Conservation (phyloP, 2,888 invertebrate species). For the Rhorus exstirpatorius region DNA sequence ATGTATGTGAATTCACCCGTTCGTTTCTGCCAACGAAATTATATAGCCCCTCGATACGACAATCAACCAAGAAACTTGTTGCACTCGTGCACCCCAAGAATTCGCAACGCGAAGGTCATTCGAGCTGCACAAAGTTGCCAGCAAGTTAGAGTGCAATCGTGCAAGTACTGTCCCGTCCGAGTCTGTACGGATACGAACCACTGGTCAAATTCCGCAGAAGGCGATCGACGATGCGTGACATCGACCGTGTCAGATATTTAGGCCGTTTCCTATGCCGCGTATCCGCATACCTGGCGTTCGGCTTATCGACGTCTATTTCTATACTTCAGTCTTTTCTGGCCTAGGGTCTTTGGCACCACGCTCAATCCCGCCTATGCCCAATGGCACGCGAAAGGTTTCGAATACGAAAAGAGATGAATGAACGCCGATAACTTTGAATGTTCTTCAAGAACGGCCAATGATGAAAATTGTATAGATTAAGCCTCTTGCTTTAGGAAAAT, state of each 20-base stretch:
- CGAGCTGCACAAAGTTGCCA: constrained; percentile 30
- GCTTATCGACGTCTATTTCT: constrained; percentile 67
- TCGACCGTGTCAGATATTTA: constrained; percentile 75
- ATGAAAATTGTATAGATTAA: background rate
- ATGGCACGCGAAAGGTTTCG: background rate
- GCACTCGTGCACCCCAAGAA: constrained; percentile 59
- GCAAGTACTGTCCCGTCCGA: constrained; percentile 29
- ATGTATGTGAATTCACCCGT: constrained; percentile 12
- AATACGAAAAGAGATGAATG: background rate
- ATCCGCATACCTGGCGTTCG: constrained; percentile 71
- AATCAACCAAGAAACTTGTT: constrained; percentile 49
- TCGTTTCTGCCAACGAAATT: constrained; percentile 58
- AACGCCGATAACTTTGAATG: background rate
- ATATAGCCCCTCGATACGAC: background rate
- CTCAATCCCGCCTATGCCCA: background rate
- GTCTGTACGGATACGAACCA: constrained; percentile 36
- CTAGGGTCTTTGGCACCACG: constrained; percentile 13
- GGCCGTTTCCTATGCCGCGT: constrained; percentile 71
- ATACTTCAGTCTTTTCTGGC: constrained; percentile 17
- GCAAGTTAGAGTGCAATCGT: constrained; percentile 47
- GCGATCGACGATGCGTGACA: constrained; percentile 68
- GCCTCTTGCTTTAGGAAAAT: background rate
- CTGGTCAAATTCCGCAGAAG: constrained; percentile 66
- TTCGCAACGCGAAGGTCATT: constrained; percentile 61
- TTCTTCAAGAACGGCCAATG: background rate